Evolutionary conservation across 2,888 invertebrate genomes (phyloP), one percentile per base, ranked within the genome.

Genomic region (Clistopyga incitator): DNA sequence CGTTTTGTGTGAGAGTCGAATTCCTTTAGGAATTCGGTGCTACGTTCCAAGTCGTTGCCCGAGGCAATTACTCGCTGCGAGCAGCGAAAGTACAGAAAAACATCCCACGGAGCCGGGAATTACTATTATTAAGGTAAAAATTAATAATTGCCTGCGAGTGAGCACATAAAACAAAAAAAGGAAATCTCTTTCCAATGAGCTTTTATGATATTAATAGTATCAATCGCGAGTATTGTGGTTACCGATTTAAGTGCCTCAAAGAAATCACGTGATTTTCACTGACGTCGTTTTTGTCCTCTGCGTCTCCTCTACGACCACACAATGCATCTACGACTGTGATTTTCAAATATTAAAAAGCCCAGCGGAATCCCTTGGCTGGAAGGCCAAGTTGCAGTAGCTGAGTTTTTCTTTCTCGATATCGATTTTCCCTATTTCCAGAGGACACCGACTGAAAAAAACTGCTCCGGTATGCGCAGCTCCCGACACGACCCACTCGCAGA

Each of bases 391-490:
- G n/a, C 18, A 29, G 47, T 56, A 18, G 38, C 64, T 34, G 76
- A 25, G 25, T 64, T 54, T 71, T 34, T 52, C 23, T n/a, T 64
- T 78, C 61, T 71, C 52, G 71, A 25, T 54, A 72, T 79, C 64
- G 78, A 79, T 79, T 79, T 65, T 29, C 38, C 47, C 65, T 72
- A 79, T 45, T 79, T 65, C 54, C 72, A 23, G 61, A 56, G 52
- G 38, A 50, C 13, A 74, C 23, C 56, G 79, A 50, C 29, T 38
- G 59, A 11, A 47, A 61, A 64, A 64, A 42, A 64, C 20, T 64
- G 18, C 38, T 64, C 29, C 34, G 13, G 18, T 20, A 15, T 23
- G 6, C 23, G 15, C 64, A 64, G 64, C 38, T 0, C 38, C 18
- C 25, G 18, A 64, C 10, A 15, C n/a, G 13, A 64, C 20, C 38